Base-by-base conservation (phyloP, 2,888 invertebrate genomes). In the Alloplasta piceator region DNA sequence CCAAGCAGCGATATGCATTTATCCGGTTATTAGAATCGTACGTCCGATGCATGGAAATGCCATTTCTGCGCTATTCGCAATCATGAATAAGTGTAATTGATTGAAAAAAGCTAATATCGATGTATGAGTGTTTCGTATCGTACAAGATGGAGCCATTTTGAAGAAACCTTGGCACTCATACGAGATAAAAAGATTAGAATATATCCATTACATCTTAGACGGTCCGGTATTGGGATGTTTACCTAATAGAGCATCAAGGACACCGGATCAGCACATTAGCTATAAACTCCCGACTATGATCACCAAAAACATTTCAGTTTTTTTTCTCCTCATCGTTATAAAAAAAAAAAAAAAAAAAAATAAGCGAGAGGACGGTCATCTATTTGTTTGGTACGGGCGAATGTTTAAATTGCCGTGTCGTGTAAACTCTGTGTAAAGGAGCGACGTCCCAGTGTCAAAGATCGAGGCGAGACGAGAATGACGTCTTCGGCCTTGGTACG, bases 321-420 rank as follows among this genome's bases (percentile, higher is more conserved):
- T 39, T 26, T 68, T 56, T 52, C 52, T 67, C 16, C 16, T 14
- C 39, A 14, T 43, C 41, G 12, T 7, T 26, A 46, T 38, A 26
- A 7, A 12, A 43, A 12, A 26, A 46, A 55, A 16, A 12, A 14
- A 50, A 41, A 63, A 64, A 36, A 7, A 63, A 55, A 56, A 26
- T 58, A 9, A 6, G 7, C 36, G 46, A 46, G 56, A 74, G 36
- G 43, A 66, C 64, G 58, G 63, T 73, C 72, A 52, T 72, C 55
- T 58, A 58, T 73, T 73, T 73, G 72, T 73, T 73, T 41, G 72
- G 72, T 73, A 55, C 41, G 55, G 60, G 43, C 41, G 39, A 10
- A 55, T 16, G 56, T 56, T 88, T 87, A 87, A 87, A 89, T 89
- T 87, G 87, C 87, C 82, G 86, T 82, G 50, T 72, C 14, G 52